Conservation (phyloP, 2,797 vertebrate genomes). For the Sorex maritimensis region DNA sequence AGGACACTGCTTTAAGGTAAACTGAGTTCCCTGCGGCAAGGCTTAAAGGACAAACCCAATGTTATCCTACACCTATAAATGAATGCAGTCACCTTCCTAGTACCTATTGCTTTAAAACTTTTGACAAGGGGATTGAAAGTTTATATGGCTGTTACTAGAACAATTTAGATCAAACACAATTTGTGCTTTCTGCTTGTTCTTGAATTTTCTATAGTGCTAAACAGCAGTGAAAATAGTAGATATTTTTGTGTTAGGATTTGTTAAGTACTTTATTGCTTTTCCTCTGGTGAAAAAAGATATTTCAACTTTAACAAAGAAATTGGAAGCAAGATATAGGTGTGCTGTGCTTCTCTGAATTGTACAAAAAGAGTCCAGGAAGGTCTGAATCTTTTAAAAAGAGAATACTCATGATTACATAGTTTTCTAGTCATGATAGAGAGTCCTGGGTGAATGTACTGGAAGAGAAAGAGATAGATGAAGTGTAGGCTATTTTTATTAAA, state of each 20-base stretch:
- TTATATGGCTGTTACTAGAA: slow-evolving; percentile 58
- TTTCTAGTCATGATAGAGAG: slow-evolving; percentile 21
- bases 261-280: slow-evolving; percentile 49
- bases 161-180: slow-evolving; percentile 40
- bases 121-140: slow-evolving; percentile 64
- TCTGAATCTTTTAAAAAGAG: neutral
- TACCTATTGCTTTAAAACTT: slow-evolving; percentile 66
- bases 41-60: too few relatives aligned
- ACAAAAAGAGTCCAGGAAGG: slow-evolving; percentile 22
- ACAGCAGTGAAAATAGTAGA: slow-evolving; percentile 65
- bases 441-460: neutral
- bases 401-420: neutral
- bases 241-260: slow-evolving; percentile 69
- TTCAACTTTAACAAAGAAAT: slow-evolving; percentile 72
- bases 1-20: too few relatives aligned
- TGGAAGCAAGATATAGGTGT: slow-evolving; percentile 39
- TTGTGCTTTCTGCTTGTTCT: slow-evolving; percentile 36
- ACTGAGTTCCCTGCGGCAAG: too few relatives aligned
- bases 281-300: slow-evolving; percentile 44
- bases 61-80: slow-evolving; percentile 23
- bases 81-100: slow-evolving; percentile 56
- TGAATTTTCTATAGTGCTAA: slow-evolving; percentile 42
- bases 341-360: slow-evolving; percentile 3
- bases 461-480: neutral
- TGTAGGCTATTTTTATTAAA: slow-evolving; percentile 12